Evolutionary conservation across 2,888 invertebrate species (phyloP), one percentile per base, ranked within the genome.

Genomic region (Orthosia gracilis): DNA sequence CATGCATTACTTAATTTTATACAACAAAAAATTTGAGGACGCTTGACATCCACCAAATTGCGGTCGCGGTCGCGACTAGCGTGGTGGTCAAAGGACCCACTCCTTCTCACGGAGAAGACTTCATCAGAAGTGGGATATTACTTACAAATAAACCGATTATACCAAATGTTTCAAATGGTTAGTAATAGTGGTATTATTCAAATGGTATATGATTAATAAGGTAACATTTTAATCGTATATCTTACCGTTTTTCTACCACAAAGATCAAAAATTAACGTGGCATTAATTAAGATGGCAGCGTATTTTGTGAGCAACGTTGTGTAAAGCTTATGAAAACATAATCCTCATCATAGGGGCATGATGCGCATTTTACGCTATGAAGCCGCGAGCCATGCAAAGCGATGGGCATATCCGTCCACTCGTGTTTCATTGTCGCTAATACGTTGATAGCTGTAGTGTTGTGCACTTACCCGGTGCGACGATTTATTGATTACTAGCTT

Each of bases 341-440:
- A 18, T 17, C 31, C 45, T 52, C 12, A 69, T 31, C 31, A 49
- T 15, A 70, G 21, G 15, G 55, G 55, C 21, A 69, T 57, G 55
- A 55, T 71, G 49, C 55, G 40, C 15, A 69, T 69, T 71, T 69
- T 15, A 57, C 73, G 73, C 72, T 18, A 73, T 18, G 11, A 23
- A 9, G 58, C 50, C 45, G 45, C 26, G 73, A 18, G 52, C 58
- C 73, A 73, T 73, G 58, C 45, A 26, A 61, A 54, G 26, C n/a
- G 52, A 40, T 68, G 66, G 26, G 57, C 61, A 65, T 45, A 54
- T 47, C 67, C 47, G 50, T 59, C 55, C 50, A 50, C 76, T 67
- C 26, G 54, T 61, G 50, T 52, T 67, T 67, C 49, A 67, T 62
- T 57, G 31, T 62, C 61, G 17, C 45, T 76, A 75, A 76, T 65